Evolutionary conservation across 2,888 invertebrate genomes (phyloP).

Genomic region (Aphidoletes aphidimyza): DNA sequence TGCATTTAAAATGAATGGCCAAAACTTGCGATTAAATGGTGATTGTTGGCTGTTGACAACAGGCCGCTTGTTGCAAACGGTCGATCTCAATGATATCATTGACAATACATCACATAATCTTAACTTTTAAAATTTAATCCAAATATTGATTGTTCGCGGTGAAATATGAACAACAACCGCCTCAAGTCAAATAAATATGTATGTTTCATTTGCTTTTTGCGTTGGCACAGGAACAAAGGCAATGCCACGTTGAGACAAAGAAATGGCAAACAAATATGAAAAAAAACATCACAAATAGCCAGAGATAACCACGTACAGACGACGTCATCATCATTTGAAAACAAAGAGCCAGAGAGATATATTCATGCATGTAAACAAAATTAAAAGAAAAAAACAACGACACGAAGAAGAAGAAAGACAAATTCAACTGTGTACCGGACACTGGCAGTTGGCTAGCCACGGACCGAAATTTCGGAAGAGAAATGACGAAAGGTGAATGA

Average conservation of each 20-base stretch:
- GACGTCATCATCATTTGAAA: slow-evolving; percentile 20
- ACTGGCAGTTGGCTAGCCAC: not conserved
- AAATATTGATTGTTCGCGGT: not conserved
- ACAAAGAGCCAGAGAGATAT: not conserved
- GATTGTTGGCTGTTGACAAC: not conserved
- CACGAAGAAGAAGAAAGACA: no score
- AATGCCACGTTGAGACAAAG: not conserved
- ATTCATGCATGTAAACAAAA: slow-evolving; percentile 14
- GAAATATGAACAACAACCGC: not conserved
- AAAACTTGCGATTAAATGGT: not conserved
- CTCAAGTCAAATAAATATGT: no score
- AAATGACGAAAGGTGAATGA: slow-evolving; percentile 48
- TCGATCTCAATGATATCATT: slow-evolving; percentile 7
- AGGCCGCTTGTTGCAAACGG: no score
- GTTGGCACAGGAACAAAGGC: no score
- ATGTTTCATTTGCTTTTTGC: not conserved
- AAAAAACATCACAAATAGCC: not conserved
- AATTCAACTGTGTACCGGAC: not conserved
- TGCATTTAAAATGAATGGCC: not conserved
- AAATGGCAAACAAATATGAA: not conserved
- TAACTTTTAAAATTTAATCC: not conserved
- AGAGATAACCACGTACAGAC: not conserved
- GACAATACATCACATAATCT: not conserved
- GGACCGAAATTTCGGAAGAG: slow-evolving; percentile 12
- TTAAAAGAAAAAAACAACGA: not conserved